Evolutionary conservation across 2,888 invertebrate genomes (phyloP).

Genomic region (Prionchulus punctatus): DNA sequence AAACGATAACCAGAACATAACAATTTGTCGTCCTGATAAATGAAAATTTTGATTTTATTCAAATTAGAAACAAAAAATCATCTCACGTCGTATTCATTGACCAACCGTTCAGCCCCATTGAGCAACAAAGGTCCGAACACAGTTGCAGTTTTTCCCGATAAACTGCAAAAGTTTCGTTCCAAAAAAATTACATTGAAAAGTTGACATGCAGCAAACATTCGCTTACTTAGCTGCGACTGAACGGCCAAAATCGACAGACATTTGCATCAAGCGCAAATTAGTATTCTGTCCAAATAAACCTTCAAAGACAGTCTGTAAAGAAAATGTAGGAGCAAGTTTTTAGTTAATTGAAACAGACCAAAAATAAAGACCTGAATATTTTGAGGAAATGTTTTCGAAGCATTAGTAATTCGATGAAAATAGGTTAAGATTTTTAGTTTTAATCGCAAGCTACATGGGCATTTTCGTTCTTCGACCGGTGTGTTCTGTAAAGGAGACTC

Average conservation of each 20-base stretch:
- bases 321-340: no score
- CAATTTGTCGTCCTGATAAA: not conserved
- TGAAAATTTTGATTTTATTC: not conserved
- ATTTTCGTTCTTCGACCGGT: not conserved
- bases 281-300: not conserved
- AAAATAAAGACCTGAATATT: not conserved
- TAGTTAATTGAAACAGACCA: no score
- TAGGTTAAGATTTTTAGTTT: not conserved
- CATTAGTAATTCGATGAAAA: not conserved
- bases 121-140: not conserved
- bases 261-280: not conserved
- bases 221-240: not conserved
- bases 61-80: no score
- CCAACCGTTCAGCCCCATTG: not conserved
- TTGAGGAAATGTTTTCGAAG: not conserved
- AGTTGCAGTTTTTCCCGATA: not conserved
- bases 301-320: not conserved
- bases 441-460: not conserved
- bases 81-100: not conserved
- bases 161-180: not conserved
- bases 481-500: not conserved
- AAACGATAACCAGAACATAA: not conserved
- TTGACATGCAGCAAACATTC: not conserved
- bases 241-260: not conserved
- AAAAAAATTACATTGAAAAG: not conserved